A percentile compares a stretch with the other conserved stretches of the same genome.
phyloP scores from a whole-genome alignment of 2,113 vertebrate species.

The Leuciscus idus region DNA sequence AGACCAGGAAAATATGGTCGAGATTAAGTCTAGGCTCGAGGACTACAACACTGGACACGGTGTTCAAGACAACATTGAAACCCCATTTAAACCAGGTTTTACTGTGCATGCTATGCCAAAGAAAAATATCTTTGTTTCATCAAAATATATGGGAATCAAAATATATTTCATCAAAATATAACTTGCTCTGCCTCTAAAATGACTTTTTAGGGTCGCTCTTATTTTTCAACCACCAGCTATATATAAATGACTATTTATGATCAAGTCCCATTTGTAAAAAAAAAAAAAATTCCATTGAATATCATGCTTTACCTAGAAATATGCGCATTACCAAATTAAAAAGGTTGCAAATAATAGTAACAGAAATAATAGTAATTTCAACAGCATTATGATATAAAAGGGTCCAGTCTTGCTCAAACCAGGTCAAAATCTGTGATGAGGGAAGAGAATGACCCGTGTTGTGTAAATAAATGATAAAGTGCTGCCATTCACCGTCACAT shows the following conservation, averaged over 20 bases:
- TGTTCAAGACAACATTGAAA: not conserved
- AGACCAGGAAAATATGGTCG: not conserved
- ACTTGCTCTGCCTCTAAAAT: not conserved
- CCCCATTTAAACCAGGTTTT: not conserved
- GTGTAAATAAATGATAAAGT: conserved; percentile 41
- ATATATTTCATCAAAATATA: not conserved
- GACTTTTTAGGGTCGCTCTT: not conserved
- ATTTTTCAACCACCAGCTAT: not conserved
- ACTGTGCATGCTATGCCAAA: not conserved
- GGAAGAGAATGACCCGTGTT: conserved; percentile 26
- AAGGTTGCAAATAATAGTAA: conserved; percentile 2
- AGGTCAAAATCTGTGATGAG: conserved; percentile 16
- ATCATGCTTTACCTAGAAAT: not conserved
- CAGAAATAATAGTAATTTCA: not conserved
- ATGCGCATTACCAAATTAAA: not conserved
- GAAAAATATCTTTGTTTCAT: not conserved
- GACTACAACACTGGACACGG: not conserved
- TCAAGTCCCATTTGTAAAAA: not conserved
- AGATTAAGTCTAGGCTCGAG: not conserved
- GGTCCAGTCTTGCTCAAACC: not conserved
- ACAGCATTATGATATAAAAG: not conserved
- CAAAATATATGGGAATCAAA: not conserved
- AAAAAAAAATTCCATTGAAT: not conserved
- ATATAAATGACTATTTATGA: not conserved
- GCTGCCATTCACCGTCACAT: conserved; percentile 10